phyloP scores from a whole-genome alignment of 2,113 vertebrate species.

The Tyrannus savana region DNA sequence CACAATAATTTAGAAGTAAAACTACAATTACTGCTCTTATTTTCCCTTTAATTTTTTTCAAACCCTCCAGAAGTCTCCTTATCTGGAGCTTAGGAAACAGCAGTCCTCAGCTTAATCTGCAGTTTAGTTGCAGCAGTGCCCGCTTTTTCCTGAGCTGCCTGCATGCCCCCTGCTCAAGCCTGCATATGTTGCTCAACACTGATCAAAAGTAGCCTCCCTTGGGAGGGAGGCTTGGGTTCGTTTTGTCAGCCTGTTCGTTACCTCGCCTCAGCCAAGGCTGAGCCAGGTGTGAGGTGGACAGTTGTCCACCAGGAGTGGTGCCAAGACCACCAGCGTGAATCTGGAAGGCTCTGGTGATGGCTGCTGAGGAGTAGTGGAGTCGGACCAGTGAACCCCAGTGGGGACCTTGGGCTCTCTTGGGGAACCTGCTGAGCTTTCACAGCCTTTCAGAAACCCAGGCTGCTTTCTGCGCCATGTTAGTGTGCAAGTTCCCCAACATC shows the following conservation, averaged over 20 bases:
- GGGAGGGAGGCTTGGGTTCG: not conserved
- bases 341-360: not conserved
- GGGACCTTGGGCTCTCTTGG: not conserved
- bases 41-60: not conserved
- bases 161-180: slow-evolving; percentile 10
- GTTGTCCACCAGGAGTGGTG: slow-evolving; percentile 6
- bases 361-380: not conserved
- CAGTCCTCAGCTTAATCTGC: slow-evolving; percentile 51
- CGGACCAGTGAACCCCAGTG: not conserved
- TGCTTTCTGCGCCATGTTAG: not conserved
- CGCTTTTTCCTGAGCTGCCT: slow-evolving; percentile 22
- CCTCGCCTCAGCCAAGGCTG: not conserved
- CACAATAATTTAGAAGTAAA: not conserved
- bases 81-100: slow-evolving; percentile 53
- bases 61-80: slow-evolving; percentile 46
- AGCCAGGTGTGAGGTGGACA: slow-evolving; percentile 42
- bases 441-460: not conserved
- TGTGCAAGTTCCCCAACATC: fast-evolving
- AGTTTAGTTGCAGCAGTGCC: slow-evolving; percentile 28
- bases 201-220: slow-evolving; percentile 27
- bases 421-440: not conserved
- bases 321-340: slow-evolving; percentile 35
- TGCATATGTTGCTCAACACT: slow-evolving; percentile 34
- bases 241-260: not conserved
- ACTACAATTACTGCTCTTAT: not conserved